Conservation (phyloP, 2,797 vertebrate genomes). For the Neosalanx taihuensis region DNA sequence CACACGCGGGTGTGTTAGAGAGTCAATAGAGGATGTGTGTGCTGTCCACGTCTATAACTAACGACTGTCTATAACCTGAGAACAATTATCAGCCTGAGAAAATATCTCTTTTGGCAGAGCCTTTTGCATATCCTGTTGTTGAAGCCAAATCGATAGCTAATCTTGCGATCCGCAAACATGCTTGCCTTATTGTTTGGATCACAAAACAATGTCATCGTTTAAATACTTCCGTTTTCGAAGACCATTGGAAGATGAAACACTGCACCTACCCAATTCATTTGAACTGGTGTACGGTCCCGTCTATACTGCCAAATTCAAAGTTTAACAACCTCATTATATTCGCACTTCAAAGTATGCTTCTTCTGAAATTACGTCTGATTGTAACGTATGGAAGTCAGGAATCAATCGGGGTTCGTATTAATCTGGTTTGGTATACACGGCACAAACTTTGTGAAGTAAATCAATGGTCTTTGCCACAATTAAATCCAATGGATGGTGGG, state of each 20-base stretch:
- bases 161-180: slow-evolving; percentile 13
- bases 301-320: too few relatives aligned
- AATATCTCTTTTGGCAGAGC: slow-evolving; percentile 9
- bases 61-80: slow-evolving; percentile 2
- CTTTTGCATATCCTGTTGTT: slow-evolving; percentile 16
- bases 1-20: slow-evolving; percentile 19
- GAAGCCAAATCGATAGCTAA: slow-evolving; percentile 27
- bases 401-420: not conserved
- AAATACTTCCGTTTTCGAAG: too few relatives aligned
- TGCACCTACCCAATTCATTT: not conserved
- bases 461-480: slow-evolving; percentile 38
- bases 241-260: not conserved
- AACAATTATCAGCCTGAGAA: slow-evolving; percentile 23
- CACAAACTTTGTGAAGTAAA: slow-evolving; percentile 39
- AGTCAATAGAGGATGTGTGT: slow-evolving; percentile 15
- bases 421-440: not conserved
- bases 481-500: slow-evolving; percentile 19
- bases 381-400: not conserved
- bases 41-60: not conserved
- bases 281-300: not conserved
- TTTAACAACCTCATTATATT: too few relatives aligned
- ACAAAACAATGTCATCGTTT: slow-evolving; percentile 8
- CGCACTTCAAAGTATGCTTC: too few relatives aligned
- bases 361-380: not conserved
- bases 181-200: not conserved